Evolutionary conservation across 2,888 invertebrate genomes (phyloP).

Genomic region (Homarus gammarus): DNA sequence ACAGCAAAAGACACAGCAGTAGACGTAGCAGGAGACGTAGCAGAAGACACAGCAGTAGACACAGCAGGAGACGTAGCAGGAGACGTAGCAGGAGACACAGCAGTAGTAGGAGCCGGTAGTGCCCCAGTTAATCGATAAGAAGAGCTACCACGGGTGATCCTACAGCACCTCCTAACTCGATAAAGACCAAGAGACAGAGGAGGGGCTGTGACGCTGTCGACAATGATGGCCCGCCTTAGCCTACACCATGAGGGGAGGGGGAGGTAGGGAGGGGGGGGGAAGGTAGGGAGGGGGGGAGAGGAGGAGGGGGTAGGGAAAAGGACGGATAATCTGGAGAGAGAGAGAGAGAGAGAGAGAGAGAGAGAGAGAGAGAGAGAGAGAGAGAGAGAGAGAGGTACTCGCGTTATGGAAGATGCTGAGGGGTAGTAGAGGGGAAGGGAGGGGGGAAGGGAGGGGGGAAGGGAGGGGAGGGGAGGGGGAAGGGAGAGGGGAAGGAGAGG

Average conservation of each 20-base stretch:
- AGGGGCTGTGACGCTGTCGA: not conserved
- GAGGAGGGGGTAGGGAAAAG: not conserved
- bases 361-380: no score
- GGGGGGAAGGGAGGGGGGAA: no score
- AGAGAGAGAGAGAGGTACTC: no score
- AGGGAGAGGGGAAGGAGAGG: no score
- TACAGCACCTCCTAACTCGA: not conserved
- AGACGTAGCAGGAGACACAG: not conserved
- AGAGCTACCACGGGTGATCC: not conserved
- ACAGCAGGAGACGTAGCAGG: not conserved
- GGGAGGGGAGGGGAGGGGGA: no score
- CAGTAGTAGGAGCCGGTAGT: not conserved
- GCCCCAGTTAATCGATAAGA: conserved; percentile 9
- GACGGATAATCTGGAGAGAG: not conserved
- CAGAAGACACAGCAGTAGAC: not conserved
- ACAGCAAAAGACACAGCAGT: no score
- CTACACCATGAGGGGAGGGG: not conserved
- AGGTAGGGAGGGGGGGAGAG: not conserved
- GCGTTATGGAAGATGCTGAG: no score
- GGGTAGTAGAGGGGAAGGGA: no score
- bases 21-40: not conserved
- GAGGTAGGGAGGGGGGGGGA: not conserved
- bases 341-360: not conserved
- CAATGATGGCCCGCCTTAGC: not conserved
- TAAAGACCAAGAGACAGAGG: not conserved